These are phyloP conservation scores for Manacus vitellinus DNA, from an alignment of 2,113 vertebrate genomes.

Conservation along the genomic window DNA sequence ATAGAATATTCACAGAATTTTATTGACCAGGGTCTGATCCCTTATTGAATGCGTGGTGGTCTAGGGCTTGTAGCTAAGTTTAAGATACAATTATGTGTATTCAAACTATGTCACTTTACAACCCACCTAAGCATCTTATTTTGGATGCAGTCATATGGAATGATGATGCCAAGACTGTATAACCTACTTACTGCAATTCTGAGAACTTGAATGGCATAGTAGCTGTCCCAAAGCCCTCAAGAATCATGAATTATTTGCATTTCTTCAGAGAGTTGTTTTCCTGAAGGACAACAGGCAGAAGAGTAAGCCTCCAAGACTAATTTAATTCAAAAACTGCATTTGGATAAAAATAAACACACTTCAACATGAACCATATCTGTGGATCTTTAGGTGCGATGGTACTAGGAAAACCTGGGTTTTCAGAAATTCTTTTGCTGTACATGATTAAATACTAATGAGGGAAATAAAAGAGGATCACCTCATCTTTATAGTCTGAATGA, in stretches of 20 bases:
- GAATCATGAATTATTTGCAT: constrained; percentile 65
- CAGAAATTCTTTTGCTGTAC: constrained; percentile 19
- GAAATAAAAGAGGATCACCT: background rate
- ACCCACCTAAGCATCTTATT: constrained; percentile 63
- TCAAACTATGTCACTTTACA: constrained; percentile 45
- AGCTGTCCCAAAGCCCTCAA: constrained; percentile 71
- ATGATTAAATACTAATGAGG: background rate
- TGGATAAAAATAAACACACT: constrained; percentile 47
- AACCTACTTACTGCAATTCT: constrained; percentile 66
- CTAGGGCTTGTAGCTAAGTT: constrained; percentile 13
- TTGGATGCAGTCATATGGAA: constrained; percentile 70
- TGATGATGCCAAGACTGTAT: constrained; percentile 47
- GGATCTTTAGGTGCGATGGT: background rate
- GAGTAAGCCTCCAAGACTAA: constrained; percentile 43
- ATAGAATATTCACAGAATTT: constrained; percentile 19
- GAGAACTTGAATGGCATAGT: constrained; percentile 58
- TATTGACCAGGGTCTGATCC: constrained; percentile 47
- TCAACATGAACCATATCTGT: background rate
- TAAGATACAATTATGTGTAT: constrained; percentile 25
- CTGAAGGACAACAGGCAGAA: constrained; percentile 67
- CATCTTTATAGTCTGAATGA: background rate
- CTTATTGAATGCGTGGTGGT: background rate
- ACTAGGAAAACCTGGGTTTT: constrained; percentile 14
- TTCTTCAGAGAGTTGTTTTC: constrained; percentile 64
- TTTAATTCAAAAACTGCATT: constrained; percentile 68